Evolutionary conservation across 2,888 invertebrate species (phyloP).

Genomic region (Cephus runcator): DNA sequence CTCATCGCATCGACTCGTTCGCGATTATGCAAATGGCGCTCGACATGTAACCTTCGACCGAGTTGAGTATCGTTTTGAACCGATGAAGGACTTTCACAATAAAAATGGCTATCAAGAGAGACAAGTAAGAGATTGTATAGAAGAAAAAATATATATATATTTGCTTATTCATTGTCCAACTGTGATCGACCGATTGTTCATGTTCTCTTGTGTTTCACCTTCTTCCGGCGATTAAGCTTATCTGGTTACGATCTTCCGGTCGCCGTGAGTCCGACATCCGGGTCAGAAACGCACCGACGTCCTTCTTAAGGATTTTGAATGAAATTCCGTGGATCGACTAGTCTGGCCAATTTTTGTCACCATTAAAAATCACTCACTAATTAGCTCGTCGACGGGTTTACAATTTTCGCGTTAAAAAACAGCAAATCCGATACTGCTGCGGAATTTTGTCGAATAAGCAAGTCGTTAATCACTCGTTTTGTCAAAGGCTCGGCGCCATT

Average conservation of each 20-base stretch:
- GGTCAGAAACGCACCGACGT: background rate
- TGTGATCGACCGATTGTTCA: background rate
- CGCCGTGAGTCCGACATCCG: background rate
- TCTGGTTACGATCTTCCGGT: background rate
- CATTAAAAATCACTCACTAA: background rate
- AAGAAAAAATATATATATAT: background rate
- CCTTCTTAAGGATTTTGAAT: background rate
- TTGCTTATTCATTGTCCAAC: background rate
- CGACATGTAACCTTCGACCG: background rate
- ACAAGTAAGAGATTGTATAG: background rate
- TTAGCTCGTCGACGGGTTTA: background rate
- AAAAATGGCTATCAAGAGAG: background rate
- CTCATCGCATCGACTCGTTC: background rate
- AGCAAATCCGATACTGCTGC: background rate
- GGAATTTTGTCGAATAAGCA: background rate
- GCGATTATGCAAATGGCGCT: background rate
- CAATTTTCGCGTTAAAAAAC: background rate
- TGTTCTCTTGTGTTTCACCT: background rate
- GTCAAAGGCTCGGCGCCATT: background rate
- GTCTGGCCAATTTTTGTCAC: background rate
- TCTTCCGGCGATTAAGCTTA: background rate
- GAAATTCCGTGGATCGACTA: background rate
- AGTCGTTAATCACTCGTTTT: background rate
- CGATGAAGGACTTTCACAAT: background rate
- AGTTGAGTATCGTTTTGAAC: background rate